Evolutionary conservation across 37 sponge, comb jelly and placozoan species (phyloP).

Genomic region (Crambe crambe): DNA sequence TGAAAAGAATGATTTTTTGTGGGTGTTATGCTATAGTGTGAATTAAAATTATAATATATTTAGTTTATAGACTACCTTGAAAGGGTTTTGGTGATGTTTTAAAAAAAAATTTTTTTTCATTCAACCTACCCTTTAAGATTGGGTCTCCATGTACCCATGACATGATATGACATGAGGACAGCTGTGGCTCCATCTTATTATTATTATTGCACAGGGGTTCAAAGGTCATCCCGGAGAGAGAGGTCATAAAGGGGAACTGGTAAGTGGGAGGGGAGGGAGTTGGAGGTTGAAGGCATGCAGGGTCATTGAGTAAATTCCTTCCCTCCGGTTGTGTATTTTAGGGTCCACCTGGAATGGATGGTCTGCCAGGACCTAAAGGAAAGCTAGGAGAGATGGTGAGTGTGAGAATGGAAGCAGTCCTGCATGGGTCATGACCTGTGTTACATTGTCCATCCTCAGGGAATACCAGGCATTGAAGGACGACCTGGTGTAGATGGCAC

Average conservation of each 20-base stretch:
- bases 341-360: conserved; percentile 10
- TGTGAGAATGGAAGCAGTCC: too few species aligned
- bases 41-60: too few species aligned
- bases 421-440: too few species aligned
- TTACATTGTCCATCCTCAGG: background rate
- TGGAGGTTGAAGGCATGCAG: background rate
- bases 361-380: conserved; percentile 25
- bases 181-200: background rate
- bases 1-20: too few species aligned
- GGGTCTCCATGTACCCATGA: too few species aligned
- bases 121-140: too few species aligned
- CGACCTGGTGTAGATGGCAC: conserved; percentile 34
- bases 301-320: background rate
- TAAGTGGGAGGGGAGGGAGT: conserved; percentile 7
- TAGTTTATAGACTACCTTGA: too few species aligned
- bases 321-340: background rate
- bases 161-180: too few species aligned
- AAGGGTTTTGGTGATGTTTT: too few species aligned
- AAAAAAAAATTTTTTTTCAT: too few species aligned
- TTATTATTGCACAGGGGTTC: conserved; percentile 50
- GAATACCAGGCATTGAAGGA: conserved; percentile 21
- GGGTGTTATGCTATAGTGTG: too few species aligned
- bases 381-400: conserved; percentile 13
- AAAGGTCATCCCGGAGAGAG: conserved; percentile 34
- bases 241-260: conserved; percentile 44